Evolutionary conservation across 2,113 vertebrate species (phyloP).

Genomic region (Actinemys pallida): DNA sequence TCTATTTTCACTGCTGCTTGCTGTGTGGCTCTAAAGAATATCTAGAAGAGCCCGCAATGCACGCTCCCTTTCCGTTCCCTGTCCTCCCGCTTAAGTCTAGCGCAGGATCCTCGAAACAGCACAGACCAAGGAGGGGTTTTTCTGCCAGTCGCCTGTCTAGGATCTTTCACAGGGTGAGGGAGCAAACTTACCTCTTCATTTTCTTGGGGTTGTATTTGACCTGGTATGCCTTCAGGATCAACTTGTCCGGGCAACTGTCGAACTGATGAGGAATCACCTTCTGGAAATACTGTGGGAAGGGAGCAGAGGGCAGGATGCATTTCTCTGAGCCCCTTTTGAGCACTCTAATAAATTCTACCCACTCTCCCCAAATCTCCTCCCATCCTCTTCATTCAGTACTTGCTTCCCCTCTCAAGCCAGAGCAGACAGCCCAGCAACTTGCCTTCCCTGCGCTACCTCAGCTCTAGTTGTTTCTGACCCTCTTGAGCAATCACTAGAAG

Average conservation of each 20-base stretch:
- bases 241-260: conserved; percentile 94
- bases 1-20: neutral
- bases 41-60: neutral
- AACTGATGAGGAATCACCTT: conserved; percentile 98
- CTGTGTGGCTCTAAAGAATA: neutral
- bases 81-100: neutral
- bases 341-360: neutral
- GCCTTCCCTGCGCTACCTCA: neutral
- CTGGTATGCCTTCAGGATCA: conserved; percentile 94
- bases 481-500: neutral
- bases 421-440: neutral
- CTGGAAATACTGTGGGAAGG: conserved; percentile 89
- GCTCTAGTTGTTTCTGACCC: neutral
- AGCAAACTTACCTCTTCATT: conserved; percentile 92
- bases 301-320: accelerated
- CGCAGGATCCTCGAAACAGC: neutral
- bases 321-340: neutral
- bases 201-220: conserved; percentile 97
- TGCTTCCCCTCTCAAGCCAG: neutral
- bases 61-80: neutral
- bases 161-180: neutral
- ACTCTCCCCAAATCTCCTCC: neutral
- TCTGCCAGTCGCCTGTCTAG: neutral
- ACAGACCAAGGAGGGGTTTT: neutral
- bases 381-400: neutral